A percentile compares a stretch with the other conserved stretches of the same genome.
Conservation (phyloP, 2,888 invertebrate genomes). For the Acrobasis repandana region DNA sequence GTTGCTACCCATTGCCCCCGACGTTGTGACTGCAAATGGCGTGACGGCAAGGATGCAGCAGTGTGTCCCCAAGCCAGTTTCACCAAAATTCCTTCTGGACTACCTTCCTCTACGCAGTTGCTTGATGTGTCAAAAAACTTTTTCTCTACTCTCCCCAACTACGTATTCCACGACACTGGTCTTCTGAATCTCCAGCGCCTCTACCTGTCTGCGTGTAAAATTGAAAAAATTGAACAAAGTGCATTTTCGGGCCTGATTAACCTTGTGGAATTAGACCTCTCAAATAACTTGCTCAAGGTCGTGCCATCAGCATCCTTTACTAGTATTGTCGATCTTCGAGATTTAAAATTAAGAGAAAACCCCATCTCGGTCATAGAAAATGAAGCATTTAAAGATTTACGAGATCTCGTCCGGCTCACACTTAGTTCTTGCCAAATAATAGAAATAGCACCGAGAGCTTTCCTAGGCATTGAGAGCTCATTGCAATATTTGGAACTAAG, state of each 20-base stretch:
- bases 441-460: conserved; percentile 87
- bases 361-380: conserved; percentile 87
- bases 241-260: conserved; percentile 91
- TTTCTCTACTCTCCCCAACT: conserved; percentile 85
- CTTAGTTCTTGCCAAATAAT: conserved; percentile 88
- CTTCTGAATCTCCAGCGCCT: conserved; percentile 91
- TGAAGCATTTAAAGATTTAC: conserved; percentile 86
- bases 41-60: conserved; percentile 93
- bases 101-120: conserved; percentile 91
- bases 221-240: conserved; percentile 86
- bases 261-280: conserved; percentile 91
- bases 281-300: conserved; percentile 86
- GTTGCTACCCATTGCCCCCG: conserved; percentile 87
- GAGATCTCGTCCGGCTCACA: conserved; percentile 88
- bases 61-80: conserved; percentile 90
- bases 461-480: conserved; percentile 87
- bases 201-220: conserved; percentile 87
- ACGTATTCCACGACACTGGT: conserved; percentile 89
- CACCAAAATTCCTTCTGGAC: conserved; percentile 87
- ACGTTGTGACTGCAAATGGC: conserved; percentile 94
- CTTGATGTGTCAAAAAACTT: conserved; percentile 90
- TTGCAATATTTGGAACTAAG: conserved; percentile 91
- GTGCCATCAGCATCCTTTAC: conserved; percentile 90
- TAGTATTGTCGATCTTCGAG: conserved; percentile 88
- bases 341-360: conserved; percentile 89